Conservation (phyloP, 2,113 vertebrate species). For the Chaenocephalus aceratus region DNA sequence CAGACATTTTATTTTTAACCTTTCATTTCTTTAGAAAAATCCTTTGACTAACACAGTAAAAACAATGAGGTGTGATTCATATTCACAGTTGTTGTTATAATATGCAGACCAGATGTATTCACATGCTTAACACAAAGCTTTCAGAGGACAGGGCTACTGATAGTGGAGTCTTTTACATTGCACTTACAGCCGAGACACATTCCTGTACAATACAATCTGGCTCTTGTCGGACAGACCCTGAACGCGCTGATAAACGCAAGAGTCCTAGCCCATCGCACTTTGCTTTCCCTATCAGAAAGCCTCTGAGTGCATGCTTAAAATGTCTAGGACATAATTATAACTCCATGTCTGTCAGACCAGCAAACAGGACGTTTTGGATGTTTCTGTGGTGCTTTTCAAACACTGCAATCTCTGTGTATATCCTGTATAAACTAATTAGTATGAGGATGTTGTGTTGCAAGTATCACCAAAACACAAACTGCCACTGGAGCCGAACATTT, state of each 20-base stretch:
- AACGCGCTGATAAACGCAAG: constrained; percentile 67
- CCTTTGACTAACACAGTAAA: not conserved
- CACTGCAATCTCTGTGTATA: not conserved
- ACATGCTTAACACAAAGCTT: constrained; percentile 42
- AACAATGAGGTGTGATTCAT: not conserved
- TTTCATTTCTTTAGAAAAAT: too few species aligned
- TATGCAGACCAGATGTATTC: constrained; percentile 1
- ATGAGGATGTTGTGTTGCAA: not conserved
- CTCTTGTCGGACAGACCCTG: constrained; percentile 65
- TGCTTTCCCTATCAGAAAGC: constrained; percentile 55
- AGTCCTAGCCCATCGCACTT: constrained; percentile 59
- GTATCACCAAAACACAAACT: constrained; percentile 20
- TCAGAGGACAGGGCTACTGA: constrained; percentile 49
- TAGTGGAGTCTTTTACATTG: constrained; percentile 57
- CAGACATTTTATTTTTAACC: not conserved
- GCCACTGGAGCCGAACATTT: constrained; percentile 3
- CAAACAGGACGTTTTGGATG: not conserved
- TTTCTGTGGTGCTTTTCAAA: not conserved
- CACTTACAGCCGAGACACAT: constrained; percentile 62
- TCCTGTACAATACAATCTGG: constrained; percentile 73
- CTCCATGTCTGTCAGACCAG: constrained; percentile 11
- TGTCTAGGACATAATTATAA: constrained; percentile 40
- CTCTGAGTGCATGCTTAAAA: constrained; percentile 34
- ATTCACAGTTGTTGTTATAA: not conserved
- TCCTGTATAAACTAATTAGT: not conserved